Percentiles rank a stretch among this genome's conserved stretches.
Evolutionary conservation across 2,113 vertebrate species (phyloP).

Genomic region (Embiotoca jacksoni): DNA sequence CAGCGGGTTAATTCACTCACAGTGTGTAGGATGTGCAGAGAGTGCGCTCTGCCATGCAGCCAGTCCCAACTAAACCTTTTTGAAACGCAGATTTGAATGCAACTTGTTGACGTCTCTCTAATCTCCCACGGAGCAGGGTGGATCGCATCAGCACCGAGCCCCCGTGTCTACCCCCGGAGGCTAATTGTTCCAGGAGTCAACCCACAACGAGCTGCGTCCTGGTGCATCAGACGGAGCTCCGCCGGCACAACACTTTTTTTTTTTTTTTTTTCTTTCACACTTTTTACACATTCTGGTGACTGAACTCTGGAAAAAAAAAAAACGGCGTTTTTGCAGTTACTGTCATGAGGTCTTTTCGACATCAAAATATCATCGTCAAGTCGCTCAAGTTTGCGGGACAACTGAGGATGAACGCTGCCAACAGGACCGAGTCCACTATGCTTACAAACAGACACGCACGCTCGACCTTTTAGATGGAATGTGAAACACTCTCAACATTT

Average conservation of each 20-base stretch:
- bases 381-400: slow-evolving; percentile 23
- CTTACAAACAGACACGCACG: neutral
- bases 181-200: slow-evolving; percentile 8
- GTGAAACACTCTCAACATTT: neutral
- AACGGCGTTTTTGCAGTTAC: neutral
- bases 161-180: neutral
- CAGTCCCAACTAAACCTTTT: slow-evolving; percentile 25
- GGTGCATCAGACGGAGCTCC: slow-evolving; percentile 16
- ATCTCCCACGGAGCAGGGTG: slow-evolving; percentile 4
- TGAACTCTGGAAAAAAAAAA: slow-evolving; percentile 21
- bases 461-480: neutral
- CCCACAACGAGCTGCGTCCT: slow-evolving; percentile 9
- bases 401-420: neutral
- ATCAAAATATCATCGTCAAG: neutral
- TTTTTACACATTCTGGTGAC: neutral
- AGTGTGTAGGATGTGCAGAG: neutral
- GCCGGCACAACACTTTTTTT: neutral
- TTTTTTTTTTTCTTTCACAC: neutral
- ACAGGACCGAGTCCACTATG: neutral
- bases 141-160: slow-evolving; percentile 9
- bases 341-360: no score
- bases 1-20: neutral
- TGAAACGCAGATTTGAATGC: slow-evolving; percentile 21
- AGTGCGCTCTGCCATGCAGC: neutral
- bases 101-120: slow-evolving; percentile 41